Conservation (phyloP, 2,888 invertebrate species). For the Nudaria mundana region DNA sequence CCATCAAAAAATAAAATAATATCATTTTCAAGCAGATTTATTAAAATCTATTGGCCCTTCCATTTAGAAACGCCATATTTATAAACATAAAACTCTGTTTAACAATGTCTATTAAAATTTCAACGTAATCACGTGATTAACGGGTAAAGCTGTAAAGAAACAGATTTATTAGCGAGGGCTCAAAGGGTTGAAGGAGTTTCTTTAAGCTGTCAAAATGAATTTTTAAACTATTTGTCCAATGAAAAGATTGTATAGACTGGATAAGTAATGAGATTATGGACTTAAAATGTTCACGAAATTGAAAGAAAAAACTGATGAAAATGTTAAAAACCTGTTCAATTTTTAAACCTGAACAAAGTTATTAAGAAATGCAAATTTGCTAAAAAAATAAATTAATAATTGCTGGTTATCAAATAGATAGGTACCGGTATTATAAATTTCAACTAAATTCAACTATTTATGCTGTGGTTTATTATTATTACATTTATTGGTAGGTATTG, state of each 20-base stretch:
- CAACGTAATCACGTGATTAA: slow-evolving; percentile 50
- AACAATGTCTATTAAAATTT: slow-evolving; percentile 40
- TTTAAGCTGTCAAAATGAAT: slow-evolving; percentile 37
- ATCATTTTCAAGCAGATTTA: slow-evolving; percentile 1
- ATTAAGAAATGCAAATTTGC: neutral
- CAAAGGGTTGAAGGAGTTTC: slow-evolving; percentile 41
- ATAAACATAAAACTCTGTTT: slow-evolving; percentile 15
- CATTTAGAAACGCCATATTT: neutral
- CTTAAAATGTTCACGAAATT: slow-evolving; percentile 9
- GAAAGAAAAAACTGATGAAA: neutral
- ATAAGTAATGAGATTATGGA: slow-evolving; percentile 20
- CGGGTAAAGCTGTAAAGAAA: slow-evolving; percentile 49
- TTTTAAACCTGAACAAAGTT: neutral
- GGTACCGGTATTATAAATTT: no score
- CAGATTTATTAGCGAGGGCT: slow-evolving; percentile 44
- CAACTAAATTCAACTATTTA: no score
- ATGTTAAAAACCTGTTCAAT: neutral
- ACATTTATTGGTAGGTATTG: no score
- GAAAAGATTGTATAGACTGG: slow-evolving; percentile 17
- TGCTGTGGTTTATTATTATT: no score
- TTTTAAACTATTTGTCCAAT: slow-evolving; percentile 33
- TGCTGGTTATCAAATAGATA: neutral
- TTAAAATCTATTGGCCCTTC: neutral
- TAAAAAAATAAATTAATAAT: neutral
- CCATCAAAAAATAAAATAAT: no score